Evolutionary conservation across 2,797 vertebrate genomes (phyloP), one percentile per base, ranked within the genome.

Genomic region (Pitangus sulphuratus): DNA sequence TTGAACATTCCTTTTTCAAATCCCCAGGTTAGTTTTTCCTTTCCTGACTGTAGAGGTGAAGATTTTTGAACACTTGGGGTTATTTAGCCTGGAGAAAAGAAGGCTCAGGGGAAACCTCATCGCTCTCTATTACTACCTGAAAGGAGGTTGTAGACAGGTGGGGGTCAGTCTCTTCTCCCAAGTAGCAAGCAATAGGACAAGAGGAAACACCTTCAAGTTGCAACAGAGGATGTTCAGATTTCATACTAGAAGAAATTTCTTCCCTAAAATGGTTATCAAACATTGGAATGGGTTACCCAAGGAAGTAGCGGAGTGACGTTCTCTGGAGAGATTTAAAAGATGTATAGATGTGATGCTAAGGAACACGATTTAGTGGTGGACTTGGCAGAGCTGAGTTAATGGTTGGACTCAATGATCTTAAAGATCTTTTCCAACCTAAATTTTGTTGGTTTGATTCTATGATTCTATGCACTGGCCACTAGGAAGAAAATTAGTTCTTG

Each of bases 301-400:
- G n/a, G 17, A 40, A 51, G 8, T 35, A 20, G 16, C 35, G 4
- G 8, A 45, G 25, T 40, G 12, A 39, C 12, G 2, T 13, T 22
- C 12, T 20, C 20, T 8, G 6, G 14, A 65, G 44, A 20, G 44
- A 58, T 51, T 64, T 35, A 33, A 33, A 57, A 58, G 22, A 28
- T 0, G 0, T 15, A 6, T 18, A 30, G 13, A 20, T 45, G 20
- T 40, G 12, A 14, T 33, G 33, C 5, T 2, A 13, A 17, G 17
- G 25, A 8, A 51, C 37, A 7, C 22, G 2, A 10, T 65, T 64
- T 39, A 26, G 14, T 1, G 10, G 16, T 16, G 2, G 7, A 31
- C n/a, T 71, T 58, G 21, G 9, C 21, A 58, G 51, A 71, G 15
- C 17, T 58, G 33, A 15, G 15, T 35, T 71, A 71, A 35, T 64